Base-by-base conservation (phyloP, 2,113 vertebrate genomes). In the Pomatorhinus ruficollis region DNA sequence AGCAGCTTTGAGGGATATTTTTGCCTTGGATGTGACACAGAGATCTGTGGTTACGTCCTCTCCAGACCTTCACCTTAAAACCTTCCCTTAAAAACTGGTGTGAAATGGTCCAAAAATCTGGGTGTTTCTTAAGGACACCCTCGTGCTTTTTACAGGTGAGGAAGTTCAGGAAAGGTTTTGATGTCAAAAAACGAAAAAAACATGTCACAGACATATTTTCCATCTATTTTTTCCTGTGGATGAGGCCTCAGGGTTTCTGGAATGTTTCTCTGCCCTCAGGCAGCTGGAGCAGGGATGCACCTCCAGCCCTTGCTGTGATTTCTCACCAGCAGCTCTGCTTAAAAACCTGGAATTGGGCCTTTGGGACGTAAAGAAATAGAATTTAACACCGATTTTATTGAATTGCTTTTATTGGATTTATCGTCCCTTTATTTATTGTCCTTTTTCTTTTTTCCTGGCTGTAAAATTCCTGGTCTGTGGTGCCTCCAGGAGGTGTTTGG, bases 181-280 rank as follows among this genome's bases (percentile, higher is more conserved):
- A 20, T 39, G 35, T 50, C 1, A 40, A 64, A 72, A 39, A 69
- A 15, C 0, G 1, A 68, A 37, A 54, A 56, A 9, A 6, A 0
- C 3, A 0, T 4, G 39, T 33, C 37, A 22, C 17, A 31, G 35
- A 11, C 5, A 2, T 6, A 5, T 74, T 85, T 64, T 9, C 57
- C 22, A 10, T 52, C 2, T 14, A 0, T 53, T 57, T 5, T 30
- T 24, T 63, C 59, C 69, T 69, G n/a, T 37, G 54, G 8, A 16
- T n/a, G 45, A 3, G 49, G 40, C 44, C 47, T 21, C 11, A 4
- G 33, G 16, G 18, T 75, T 89, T 30, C 42, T 83, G 40, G 40
- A 10, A 19, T 11, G 3, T 65, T 76, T 33, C 33, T 8, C 19
- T 90, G 68, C 50, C 74, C 74, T 12, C 3, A 10, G 35, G 49